These are phyloP conservation scores for Drosophila koepferae DNA, from an alignment of 2,888 invertebrate species.

Conservation along the genomic window DNA sequence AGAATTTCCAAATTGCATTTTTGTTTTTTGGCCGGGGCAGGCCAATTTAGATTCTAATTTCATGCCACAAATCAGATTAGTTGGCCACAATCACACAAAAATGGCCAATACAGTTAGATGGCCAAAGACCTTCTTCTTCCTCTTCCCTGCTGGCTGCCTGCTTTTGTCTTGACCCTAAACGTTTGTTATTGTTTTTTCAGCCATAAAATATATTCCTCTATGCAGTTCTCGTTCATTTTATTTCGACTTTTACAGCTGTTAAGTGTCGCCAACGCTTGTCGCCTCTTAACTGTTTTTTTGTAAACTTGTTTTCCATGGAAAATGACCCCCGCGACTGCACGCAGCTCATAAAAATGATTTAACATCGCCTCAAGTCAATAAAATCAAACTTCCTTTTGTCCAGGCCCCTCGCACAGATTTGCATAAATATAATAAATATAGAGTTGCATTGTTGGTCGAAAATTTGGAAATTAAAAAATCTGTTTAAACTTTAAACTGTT, in stretches of 20 bases:
- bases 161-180: constrained; percentile 48
- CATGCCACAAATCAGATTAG: constrained; percentile 77
- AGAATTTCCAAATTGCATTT: constrained; percentile 55
- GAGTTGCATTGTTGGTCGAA: neutral
- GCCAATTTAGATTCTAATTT: constrained; percentile 78
- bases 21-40: constrained; percentile 24
- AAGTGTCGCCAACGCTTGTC: constrained; percentile 75
- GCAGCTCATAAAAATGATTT: constrained; percentile 58
- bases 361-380: constrained; percentile 29
- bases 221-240: neutral
- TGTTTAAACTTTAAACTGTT: constrained; percentile 25
- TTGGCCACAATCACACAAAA: constrained; percentile 55
- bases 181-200: neutral
- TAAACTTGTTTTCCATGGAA: constrained; percentile 47
- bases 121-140: neutral
- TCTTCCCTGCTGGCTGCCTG: neutral
- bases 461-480: constrained; percentile 9
- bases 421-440: constrained; percentile 24
- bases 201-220: constrained; percentile 45
- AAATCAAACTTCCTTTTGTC: constrained; percentile 33
- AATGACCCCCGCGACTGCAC: constrained; percentile 37
- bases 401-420: constrained; percentile 8
- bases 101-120: constrained; percentile 60
- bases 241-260: constrained; percentile 58
- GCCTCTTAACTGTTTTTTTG: constrained; percentile 51